Evolutionary conservation across 1,140 invertebrate genomes (phyloP).

Genomic region (Apolygus lucorum): DNA sequence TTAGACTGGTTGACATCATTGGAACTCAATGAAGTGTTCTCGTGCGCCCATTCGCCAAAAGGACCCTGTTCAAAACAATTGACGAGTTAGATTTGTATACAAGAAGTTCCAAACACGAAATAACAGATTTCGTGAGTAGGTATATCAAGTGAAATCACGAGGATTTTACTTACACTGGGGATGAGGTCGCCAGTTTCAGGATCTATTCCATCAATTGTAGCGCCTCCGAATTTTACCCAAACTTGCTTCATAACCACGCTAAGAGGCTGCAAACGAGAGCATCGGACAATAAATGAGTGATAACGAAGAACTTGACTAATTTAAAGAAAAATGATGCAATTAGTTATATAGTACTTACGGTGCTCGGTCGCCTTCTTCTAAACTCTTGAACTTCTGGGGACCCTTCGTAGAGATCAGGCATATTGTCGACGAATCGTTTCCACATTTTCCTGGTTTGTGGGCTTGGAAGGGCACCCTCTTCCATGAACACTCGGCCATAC

Average conservation of each 20-base stretch:
- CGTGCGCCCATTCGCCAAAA: conserved; percentile 7
- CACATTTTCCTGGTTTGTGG: conserved; percentile 44
- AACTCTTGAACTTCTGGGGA: conserved; percentile 15
- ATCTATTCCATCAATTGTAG: conserved; percentile 23
- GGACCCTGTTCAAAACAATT: conserved; percentile 8
- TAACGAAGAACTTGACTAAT: neutral
- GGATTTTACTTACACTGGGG: conserved; percentile 4
- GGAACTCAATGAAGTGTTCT: neutral
- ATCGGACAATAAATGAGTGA: too few species aligned
- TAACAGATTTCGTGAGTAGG: too few species aligned
- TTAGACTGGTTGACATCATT: neutral
- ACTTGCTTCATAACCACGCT: conserved; percentile 30
- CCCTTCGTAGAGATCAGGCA: conserved; percentile 24
- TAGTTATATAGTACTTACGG: neutral
- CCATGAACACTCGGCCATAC: conserved; percentile 43
- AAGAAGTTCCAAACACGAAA: neutral
- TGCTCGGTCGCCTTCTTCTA: conserved; percentile 6
- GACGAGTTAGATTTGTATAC: neutral
- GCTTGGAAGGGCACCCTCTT: conserved; percentile 41
- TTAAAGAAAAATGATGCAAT: too few species aligned
- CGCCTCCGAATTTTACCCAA: conserved; percentile 25
- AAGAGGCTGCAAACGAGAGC: conserved; percentile 42
- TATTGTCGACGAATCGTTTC: conserved; percentile 42
- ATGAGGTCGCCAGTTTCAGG: conserved; percentile 22
- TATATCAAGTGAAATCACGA: neutral